Percentiles rank a stretch among this genome's conserved stretches.
Conservation (phyloP, 2,113 vertebrate species). For the Tauraco erythrolophus region DNA sequence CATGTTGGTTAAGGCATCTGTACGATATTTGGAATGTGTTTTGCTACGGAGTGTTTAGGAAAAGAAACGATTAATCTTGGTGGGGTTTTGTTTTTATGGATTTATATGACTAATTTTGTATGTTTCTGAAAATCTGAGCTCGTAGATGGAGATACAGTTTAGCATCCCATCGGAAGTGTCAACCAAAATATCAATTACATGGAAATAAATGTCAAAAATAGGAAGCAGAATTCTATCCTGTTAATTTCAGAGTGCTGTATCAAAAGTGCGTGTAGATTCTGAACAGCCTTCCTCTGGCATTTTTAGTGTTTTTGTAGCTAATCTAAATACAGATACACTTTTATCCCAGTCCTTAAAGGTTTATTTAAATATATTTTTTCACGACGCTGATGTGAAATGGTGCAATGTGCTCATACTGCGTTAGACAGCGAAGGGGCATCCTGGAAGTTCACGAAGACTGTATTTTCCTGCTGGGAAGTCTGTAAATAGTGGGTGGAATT, state of each 20-base stretch:
- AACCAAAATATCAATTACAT: not conserved
- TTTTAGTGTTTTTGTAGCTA: not conserved
- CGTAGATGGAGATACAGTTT: not conserved
- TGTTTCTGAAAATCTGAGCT: not conserved
- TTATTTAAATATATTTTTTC: not conserved
- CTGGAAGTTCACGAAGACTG: not conserved
- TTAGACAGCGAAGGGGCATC: not conserved
- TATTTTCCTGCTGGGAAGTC: not conserved
- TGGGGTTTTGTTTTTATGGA: not conserved
- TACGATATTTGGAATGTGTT: not conserved
- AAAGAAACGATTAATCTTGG: not conserved
- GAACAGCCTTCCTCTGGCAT: not conserved
- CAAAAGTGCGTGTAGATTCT: not conserved
- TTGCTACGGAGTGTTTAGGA: not conserved
- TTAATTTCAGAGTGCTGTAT: not conserved
- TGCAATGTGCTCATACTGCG: not conserved
- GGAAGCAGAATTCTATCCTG: not conserved
- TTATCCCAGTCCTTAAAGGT: not conserved
- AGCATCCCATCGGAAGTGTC: not conserved
- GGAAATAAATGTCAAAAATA: not conserved
- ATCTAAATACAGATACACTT: not conserved
- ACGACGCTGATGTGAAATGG: not conserved
- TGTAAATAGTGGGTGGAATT: not conserved
- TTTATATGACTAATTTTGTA: not conserved
- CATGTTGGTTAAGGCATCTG: not conserved